phyloP scores from a whole-genome alignment of 2,888 invertebrate species.

The Heliconius sara region DNA sequence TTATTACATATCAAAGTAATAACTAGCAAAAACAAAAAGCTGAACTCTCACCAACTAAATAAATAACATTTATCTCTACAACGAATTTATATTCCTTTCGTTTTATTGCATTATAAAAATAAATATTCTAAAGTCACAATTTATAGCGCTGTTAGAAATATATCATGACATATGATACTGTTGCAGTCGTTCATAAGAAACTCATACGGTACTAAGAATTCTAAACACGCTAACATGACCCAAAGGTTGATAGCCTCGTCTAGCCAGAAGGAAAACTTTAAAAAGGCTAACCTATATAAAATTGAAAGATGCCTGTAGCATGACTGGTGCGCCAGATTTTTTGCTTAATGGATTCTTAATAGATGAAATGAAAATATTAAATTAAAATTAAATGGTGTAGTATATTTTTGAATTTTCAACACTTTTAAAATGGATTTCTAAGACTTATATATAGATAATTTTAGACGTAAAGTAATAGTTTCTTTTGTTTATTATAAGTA shows the following conservation, averaged over 20 bases:
- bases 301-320: conserved; percentile 14
- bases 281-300: conserved; percentile 23
- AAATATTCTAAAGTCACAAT: conserved; percentile 32
- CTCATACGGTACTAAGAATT: conserved; percentile 42
- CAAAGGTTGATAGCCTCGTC: conserved; percentile 31
- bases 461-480: too few species aligned
- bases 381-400: too few species aligned
- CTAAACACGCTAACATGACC: conserved; percentile 39
- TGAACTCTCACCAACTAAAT: too few species aligned
- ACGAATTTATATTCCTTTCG: neutral
- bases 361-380: neutral
- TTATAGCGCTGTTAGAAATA: conserved; percentile 42
- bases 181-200: conserved; percentile 39
- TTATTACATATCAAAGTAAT: too few species aligned
- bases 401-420: too few species aligned
- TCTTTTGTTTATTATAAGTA: too few species aligned
- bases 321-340: neutral
- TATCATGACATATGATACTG: conserved; percentile 44
- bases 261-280: conserved; percentile 30
- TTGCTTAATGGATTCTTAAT: neutral
- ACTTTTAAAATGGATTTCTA: too few species aligned
- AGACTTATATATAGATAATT: too few species aligned
- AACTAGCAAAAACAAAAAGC: too few species aligned
- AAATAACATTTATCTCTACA: neutral
- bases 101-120: neutral